Percentiles rank a stretch among this genome's conserved stretches.
phyloP scores from a whole-genome alignment of 2,797 vertebrate species.

The Tolypeutes matacus region DNA sequence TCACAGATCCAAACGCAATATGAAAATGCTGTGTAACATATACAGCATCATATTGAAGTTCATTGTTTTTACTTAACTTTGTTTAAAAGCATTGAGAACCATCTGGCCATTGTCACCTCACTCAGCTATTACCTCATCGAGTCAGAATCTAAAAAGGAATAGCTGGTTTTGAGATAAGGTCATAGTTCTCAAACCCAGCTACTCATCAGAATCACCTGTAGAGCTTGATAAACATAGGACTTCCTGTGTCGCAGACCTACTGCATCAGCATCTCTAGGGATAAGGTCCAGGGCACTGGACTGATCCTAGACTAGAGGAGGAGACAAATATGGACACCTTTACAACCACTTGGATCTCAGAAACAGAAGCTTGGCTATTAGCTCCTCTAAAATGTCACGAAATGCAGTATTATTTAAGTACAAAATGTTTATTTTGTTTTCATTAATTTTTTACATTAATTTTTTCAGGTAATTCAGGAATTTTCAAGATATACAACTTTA shows the following conservation, averaged over 20 bases:
- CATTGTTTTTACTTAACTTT: slow-evolving; percentile 16
- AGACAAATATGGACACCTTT: slow-evolving; percentile 5
- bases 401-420: slow-evolving; percentile 1
- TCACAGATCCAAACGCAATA: background rate
- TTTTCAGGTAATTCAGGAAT: background rate
- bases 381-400: slow-evolving; percentile 46
- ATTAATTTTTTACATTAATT: background rate
- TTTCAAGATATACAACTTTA: slow-evolving; percentile 47
- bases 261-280: slow-evolving; percentile 22
- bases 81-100: slow-evolving; percentile 12
- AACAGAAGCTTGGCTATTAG: slow-evolving; percentile 7
- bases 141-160: slow-evolving; percentile 41
- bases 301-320: background rate
- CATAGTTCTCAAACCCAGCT: slow-evolving; percentile 45
- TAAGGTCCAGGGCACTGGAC: background rate
- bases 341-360: slow-evolving; percentile 46
- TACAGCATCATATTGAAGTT: background rate
- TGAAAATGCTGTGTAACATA: background rate
- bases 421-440: slow-evolving; percentile 16
- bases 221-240: slow-evolving; percentile 5
- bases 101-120: slow-evolving; percentile 28
- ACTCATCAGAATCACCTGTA: slow-evolving; percentile 50
- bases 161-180: slow-evolving; percentile 53
- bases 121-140: slow-evolving; percentile 14
- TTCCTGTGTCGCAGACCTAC: background rate